Conservation (phyloP, 2,113 vertebrate genomes). For the Oreochromis tanganicae region DNA sequence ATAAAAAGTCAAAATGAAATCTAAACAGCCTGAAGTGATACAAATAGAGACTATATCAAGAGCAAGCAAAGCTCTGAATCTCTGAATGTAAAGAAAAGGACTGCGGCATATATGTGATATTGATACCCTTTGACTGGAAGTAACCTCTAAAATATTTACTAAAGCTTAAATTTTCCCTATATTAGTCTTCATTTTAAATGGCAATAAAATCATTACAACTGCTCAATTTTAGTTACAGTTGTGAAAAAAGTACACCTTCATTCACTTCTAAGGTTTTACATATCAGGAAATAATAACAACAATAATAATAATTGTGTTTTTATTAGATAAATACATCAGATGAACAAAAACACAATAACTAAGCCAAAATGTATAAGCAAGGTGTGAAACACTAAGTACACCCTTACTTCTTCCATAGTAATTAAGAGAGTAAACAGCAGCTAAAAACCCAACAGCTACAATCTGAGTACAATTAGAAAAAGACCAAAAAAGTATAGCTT, state of each 20-base stretch:
- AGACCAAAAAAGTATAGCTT: not conserved
- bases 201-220: not conserved
- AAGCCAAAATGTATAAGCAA: not conserved
- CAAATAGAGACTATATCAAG: slow-evolving; percentile 21
- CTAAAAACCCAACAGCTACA: not conserved
- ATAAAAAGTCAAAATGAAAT: not conserved
- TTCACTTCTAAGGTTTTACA: not conserved
- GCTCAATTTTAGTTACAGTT: not conserved
- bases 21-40: not conserved
- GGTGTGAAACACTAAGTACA: not conserved
- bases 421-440: not conserved
- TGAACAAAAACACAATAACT: not conserved
- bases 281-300: not conserved
- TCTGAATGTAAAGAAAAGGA: not conserved
- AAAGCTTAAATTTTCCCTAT: not conserved
- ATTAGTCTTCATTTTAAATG: not conserved
- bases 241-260: not conserved
- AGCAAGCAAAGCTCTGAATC: not conserved
- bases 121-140: not conserved
- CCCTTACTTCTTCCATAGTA: not conserved
- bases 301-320: rapidly evolving
- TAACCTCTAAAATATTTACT: not conserved
- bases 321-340: not conserved
- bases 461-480: not conserved
- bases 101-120: not conserved